Percentiles rank a stretch among this genome's conserved stretches.
Evolutionary conservation across 2,797 vertebrate genomes (phyloP).

Genomic region (Sebastes itinus): DNA sequence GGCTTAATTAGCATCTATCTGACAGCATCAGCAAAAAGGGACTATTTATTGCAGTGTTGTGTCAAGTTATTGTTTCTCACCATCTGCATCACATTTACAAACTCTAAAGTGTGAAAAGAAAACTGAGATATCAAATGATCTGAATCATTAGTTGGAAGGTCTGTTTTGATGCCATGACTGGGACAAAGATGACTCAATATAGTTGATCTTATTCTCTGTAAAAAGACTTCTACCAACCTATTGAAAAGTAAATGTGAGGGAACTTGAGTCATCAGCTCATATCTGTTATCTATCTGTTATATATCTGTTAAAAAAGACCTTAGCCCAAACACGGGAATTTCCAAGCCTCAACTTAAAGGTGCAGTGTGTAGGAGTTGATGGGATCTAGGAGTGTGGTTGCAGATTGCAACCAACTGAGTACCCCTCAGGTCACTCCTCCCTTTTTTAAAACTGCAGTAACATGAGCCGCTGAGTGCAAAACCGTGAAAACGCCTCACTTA

Average conservation of each 20-base stretch:
- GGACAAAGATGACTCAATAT: neutral
- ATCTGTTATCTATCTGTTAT: neutral
- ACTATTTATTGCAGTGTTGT: neutral
- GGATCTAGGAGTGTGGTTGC: no score
- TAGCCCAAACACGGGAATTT: neutral
- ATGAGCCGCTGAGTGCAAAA: no score
- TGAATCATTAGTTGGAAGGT: neutral
- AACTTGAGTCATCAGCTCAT: neutral
- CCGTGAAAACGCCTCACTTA: no score
- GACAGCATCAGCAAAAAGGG: neutral
- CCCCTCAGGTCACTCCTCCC: no score
- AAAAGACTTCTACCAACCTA: neutral
- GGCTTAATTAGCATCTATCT: neutral
- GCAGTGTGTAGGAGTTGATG: no score
- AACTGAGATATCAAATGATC: neutral
- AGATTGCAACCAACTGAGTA: no score
- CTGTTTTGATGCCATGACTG: neutral
- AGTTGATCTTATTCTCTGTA: neutral
- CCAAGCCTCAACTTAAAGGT: neutral
- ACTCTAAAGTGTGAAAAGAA: neutral
- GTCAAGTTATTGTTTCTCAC: neutral
- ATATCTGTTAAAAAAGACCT: neutral
- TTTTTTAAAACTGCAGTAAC: no score
- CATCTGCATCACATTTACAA: neutral
- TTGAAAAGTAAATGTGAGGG: neutral